phyloP scores from a whole-genome alignment of 2,113 vertebrate genomes.

The Paraplagusia blochii region DNA sequence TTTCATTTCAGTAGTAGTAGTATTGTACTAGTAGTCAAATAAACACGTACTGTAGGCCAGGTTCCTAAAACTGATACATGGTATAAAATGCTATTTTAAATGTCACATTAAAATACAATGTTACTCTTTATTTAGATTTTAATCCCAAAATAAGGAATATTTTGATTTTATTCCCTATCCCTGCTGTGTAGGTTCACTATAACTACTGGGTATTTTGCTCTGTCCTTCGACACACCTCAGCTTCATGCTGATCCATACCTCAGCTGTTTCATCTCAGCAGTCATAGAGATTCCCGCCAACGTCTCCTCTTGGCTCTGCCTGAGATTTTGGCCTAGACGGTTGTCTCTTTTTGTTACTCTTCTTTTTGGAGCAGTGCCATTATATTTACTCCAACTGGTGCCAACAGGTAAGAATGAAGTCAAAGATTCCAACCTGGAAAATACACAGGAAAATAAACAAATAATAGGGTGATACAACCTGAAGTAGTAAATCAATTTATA shows the following conservation, averaged over 20 bases:
- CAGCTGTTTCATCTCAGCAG: slow-evolving; percentile 83
- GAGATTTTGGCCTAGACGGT: slow-evolving; percentile 68
- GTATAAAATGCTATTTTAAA: too few species aligned
- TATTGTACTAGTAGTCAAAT: too few species aligned
- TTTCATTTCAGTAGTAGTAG: too few species aligned
- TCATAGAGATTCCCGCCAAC: slow-evolving; percentile 83
- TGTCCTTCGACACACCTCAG: slow-evolving; percentile 83
- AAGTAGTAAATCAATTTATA: too few species aligned
- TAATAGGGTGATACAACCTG: too few species aligned
- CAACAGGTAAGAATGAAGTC: slow-evolving; percentile 68
- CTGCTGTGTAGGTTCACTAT: slow-evolving; percentile 32
- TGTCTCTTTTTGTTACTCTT: slow-evolving; percentile 68
- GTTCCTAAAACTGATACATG: too few species aligned
- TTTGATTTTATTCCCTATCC: neutral
- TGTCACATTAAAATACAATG: neutral
- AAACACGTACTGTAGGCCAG: too few species aligned
- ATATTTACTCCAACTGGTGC: slow-evolving; percentile 81
- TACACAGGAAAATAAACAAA: too few species aligned
- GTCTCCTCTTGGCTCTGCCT: slow-evolving; percentile 80
- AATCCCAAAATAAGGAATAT: too few species aligned
- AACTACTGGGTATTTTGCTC: slow-evolving; percentile 77
- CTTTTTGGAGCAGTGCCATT: slow-evolving; percentile 79
- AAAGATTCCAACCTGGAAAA: too few species aligned
- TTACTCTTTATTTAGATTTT: neutral
- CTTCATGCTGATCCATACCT: slow-evolving; percentile 79